Evolutionary conservation across 2,888 invertebrate species (phyloP).

Genomic region (Seira sanloemensis): DNA sequence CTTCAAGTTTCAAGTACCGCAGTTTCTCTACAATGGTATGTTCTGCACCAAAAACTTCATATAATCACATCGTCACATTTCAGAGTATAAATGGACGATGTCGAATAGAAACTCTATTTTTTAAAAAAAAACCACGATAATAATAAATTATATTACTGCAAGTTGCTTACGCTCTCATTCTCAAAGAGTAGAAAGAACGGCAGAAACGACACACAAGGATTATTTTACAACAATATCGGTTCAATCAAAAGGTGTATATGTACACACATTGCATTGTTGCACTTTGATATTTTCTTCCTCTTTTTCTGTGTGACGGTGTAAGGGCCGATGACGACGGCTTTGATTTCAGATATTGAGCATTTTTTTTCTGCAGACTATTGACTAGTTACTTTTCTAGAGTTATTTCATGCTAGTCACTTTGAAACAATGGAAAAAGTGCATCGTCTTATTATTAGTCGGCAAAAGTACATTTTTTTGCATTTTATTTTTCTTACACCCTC

Average conservation of each 20-base stretch:
- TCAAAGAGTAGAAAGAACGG: too few relatives aligned
- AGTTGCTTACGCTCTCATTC: too few relatives aligned
- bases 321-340: background rate
- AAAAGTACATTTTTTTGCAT: slow-evolving; percentile 6
- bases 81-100: background rate
- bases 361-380: background rate
- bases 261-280: background rate
- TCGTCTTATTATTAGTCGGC: background rate
- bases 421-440: slow-evolving; percentile 16
- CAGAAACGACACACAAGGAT: too few relatives aligned
- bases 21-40: background rate
- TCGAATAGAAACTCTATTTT: background rate
- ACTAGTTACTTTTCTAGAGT: background rate
- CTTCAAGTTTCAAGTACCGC: too few relatives aligned
- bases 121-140: too few relatives aligned
- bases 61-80: background rate
- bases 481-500: slow-evolving; percentile 2
- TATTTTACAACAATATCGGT: background rate
- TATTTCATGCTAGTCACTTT: slow-evolving; percentile 1
- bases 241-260: too few relatives aligned
- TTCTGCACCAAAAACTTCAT: background rate
- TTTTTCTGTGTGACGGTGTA: background rate
- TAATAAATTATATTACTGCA: too few relatives aligned
- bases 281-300: too few relatives aligned
- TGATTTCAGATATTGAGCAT: background rate